These are phyloP conservation scores for Coptodon bakossiorum DNA, from an alignment of 2,113 vertebrate species.

Conservation along the genomic window DNA sequence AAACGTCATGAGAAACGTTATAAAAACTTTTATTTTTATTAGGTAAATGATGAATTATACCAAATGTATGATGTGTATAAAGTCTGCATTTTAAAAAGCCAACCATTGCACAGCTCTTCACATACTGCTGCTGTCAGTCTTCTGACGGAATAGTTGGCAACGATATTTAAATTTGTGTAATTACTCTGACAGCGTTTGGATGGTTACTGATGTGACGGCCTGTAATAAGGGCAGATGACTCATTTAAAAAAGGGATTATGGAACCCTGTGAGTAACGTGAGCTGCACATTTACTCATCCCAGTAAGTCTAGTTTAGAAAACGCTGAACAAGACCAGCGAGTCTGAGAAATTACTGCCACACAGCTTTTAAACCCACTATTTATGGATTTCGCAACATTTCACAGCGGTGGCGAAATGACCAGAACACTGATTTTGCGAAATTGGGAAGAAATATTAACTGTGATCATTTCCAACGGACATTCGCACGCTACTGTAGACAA, in stretches of 20 bases:
- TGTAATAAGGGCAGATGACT: not conserved
- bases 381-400: not conserved
- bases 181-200: not conserved
- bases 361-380: not conserved
- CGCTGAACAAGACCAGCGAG: not conserved
- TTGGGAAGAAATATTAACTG: rapidly evolving
- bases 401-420: not conserved
- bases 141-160: rapidly evolving
- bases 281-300: not conserved
- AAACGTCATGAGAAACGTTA: not conserved
- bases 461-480: not conserved
- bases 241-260: not conserved
- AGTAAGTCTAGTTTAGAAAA: not conserved
- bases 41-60: not conserved
- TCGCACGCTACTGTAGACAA: not conserved
- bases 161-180: not conserved
- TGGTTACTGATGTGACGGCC: not conserved
- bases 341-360: not conserved
- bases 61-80: not conserved
- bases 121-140: not conserved
- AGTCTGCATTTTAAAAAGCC: not conserved
- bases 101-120: not conserved
- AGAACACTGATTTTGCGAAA: not conserved
- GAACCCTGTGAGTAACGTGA: not conserved
- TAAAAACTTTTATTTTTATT: not conserved